Evolutionary conservation across 2,888 invertebrate genomes (phyloP), one percentile per base, ranked within the genome.

Genomic region (Scaptomyza caliginosa): DNA sequence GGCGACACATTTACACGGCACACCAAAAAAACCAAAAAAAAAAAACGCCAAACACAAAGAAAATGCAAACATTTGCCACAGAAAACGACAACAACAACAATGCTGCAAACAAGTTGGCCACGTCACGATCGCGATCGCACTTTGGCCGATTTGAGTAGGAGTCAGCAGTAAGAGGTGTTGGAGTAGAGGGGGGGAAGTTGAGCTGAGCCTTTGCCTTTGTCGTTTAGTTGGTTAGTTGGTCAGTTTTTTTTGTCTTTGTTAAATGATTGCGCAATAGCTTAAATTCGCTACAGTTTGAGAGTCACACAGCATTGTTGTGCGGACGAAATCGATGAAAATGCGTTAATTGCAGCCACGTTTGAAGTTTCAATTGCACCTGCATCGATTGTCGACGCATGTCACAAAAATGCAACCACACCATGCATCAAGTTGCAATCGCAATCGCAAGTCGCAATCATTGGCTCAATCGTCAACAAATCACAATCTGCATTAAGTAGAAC

Each of bases 121-220:
- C 88, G 88, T 84, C 88, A 84, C 84, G 84, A 88, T 83, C 88
- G 86, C 77, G 84, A 88, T 83, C 88, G 80, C 84, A 88, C 84
- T 86, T 86, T 73, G 57, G 67, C 54, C 59, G 67, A 59, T 72
- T 73, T 78, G 79, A 82, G 45, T 34, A 34, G 34, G 34, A 34
- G 34, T 34, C 16, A 34, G 34, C 16, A 34, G 34, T 34, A 8
- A 4, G 28, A 30, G 1, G 1, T n/a, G 13, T 8, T 4, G 38
- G 59, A 46, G n/a, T n/a, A 13, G 21, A 28, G 17, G 19, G 19
- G 7, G 13, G 16, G 32, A 21, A 8, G 30, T 0, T 6, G n/a
- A 11, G 24, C n/a, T 13, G 28, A 6, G 26, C 45, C 19, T 42
- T 58, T 24, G 54, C 40, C 45, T 65, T 56, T 62, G 60, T 54